A percentile compares a stretch with the other conserved stretches of the same genome.
phyloP scores from a whole-genome alignment of 2,888 invertebrate genomes.

The Pachymerium ferrugineum region DNA sequence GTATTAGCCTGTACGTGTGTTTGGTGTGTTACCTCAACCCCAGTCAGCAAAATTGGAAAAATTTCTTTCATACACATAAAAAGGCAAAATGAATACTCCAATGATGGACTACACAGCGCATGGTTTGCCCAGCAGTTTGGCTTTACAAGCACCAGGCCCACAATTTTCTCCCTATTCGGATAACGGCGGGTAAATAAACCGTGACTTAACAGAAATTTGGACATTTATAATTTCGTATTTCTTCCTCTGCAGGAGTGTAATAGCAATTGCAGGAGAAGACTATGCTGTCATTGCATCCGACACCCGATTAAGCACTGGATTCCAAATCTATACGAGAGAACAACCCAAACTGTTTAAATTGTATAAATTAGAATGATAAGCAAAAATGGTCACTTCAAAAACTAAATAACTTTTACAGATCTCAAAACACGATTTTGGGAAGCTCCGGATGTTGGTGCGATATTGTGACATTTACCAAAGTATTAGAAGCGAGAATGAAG shows the following conservation, averaged over 20 bases:
- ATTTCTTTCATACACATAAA: neutral
- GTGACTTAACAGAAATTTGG: neutral
- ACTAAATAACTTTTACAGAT: conserved; percentile 47
- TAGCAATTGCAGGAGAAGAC: conserved; percentile 93
- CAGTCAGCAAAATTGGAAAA: too few species aligned
- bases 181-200: conserved; percentile 63
- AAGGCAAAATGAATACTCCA: neutral
- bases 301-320: conserved; percentile 85
- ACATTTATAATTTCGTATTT: too few species aligned
- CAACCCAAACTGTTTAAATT: conserved; percentile 81
- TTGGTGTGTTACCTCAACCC: too few species aligned
- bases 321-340: conserved; percentile 79
- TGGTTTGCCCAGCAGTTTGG: conserved; percentile 3
- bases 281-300: conserved; percentile 93
- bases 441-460: conserved; percentile 98
- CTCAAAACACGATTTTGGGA: conserved; percentile 79
- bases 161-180: conserved; percentile 66
- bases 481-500: conserved; percentile 79
- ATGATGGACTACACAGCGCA: neutral
- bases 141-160: neutral
- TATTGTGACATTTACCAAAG: conserved; percentile 78
- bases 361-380: conserved; percentile 40
- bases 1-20: too few species aligned
- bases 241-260: conserved; percentile 68
- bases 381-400: neutral